These are phyloP conservation scores for Ophonus ardosiacus DNA, from an alignment of 2,888 invertebrate species.

Conservation along the genomic window DNA sequence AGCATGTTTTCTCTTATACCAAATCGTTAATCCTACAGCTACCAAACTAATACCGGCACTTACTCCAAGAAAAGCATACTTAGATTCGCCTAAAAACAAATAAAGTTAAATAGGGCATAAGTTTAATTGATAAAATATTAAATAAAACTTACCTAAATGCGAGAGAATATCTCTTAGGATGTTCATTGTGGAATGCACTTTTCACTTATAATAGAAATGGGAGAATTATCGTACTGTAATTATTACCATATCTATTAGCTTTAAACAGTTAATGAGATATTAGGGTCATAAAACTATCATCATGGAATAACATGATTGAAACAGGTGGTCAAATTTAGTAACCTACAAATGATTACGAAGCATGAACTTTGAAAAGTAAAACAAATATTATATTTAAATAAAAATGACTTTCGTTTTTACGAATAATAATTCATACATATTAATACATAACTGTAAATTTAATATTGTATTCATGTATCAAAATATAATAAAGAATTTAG, in stretches of 20 bases:
- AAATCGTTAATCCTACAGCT: slow-evolving; percentile 63
- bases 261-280: background rate
- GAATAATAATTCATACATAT: slow-evolving; percentile 6
- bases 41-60: slow-evolving; percentile 59
- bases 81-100: slow-evolving; percentile 56
- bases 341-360: background rate
- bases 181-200: background rate
- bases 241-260: background rate
- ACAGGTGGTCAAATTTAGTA: slow-evolving; percentile 17
- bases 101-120: background rate
- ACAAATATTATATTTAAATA: background rate
- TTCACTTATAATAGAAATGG: slow-evolving; percentile 6
- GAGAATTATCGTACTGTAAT: background rate
- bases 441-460: background rate
- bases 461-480: background rate
- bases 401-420: slow-evolving; percentile 20
- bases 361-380: background rate
- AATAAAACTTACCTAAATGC: slow-evolving; percentile 25
- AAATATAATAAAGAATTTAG: background rate
- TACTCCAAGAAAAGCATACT: slow-evolving; percentile 55
- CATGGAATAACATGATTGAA: slow-evolving; percentile 1
- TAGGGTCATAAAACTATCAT: slow-evolving; percentile 18
- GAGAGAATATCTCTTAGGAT: background rate
- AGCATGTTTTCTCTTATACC: slow-evolving; percentile 65
- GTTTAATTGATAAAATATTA: slow-evolving; percentile 8